Evolutionary conservation across 23 tunicate genomes (phyloP).

Genomic region (Clavelina lepadiformis): DNA sequence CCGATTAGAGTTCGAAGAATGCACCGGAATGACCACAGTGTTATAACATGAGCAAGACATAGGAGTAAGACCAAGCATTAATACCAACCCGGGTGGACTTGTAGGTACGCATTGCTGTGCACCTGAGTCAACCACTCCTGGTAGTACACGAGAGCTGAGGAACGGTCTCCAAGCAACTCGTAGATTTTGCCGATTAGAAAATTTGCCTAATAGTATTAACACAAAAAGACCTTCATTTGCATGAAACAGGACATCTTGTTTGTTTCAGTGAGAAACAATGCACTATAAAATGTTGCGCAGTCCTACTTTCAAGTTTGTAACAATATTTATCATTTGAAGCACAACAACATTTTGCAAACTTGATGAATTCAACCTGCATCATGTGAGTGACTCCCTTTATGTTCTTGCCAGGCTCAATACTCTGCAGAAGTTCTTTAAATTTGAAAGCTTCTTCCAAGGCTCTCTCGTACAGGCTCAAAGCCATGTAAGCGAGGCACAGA

Average conservation of each 20-base stretch:
- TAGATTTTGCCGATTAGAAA: slow-evolving; percentile 51
- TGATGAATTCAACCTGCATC: slow-evolving; percentile 17
- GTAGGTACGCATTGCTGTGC: too few species aligned
- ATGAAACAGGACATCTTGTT: too few species aligned
- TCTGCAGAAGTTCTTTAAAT: slow-evolving; percentile 1
- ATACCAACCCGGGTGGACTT: too few species aligned
- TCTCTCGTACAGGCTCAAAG: slow-evolving; percentile 29
- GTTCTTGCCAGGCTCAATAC: background rate
- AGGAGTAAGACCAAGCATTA: too few species aligned
- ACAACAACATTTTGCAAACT: too few species aligned
- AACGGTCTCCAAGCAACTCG: slow-evolving; percentile 28
- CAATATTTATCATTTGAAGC: too few species aligned
- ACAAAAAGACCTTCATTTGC: background rate
- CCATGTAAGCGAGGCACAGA: slow-evolving; percentile 43
- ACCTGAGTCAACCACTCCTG: slow-evolving; percentile 44
- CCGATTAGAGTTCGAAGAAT: too few species aligned
- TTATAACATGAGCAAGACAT: too few species aligned
- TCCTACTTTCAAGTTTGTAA: too few species aligned
- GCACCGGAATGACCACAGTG: too few species aligned
- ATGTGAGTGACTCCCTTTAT: background rate
- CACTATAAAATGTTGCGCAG: background rate
- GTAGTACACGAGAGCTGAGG: slow-evolving; percentile 30
- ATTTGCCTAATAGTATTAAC: slow-evolving; percentile 12
- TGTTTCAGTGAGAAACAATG: too few species aligned
- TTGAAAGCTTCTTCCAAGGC: slow-evolving; percentile 38